Conservation (phyloP, 1,140 invertebrate species). For the Rhopalosiphum padi region DNA sequence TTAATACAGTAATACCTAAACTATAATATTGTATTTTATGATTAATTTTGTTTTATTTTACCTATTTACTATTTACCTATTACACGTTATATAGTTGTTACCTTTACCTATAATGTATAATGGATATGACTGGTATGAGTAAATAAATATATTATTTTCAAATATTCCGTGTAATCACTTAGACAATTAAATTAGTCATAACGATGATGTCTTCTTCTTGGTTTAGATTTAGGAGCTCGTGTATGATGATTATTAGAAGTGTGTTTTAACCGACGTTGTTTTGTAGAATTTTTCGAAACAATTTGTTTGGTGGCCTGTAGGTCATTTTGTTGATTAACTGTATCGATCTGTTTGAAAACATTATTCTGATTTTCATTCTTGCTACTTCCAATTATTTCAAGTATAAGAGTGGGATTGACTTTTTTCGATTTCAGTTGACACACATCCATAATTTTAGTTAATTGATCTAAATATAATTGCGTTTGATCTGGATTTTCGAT, state of each 20-base stretch:
- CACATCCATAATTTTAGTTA: slow-evolving; percentile 45
- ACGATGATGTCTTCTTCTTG: not conserved
- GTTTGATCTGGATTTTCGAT: not conserved
- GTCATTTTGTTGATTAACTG: not conserved
- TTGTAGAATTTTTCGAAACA: not conserved
- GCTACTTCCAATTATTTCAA: not conserved
- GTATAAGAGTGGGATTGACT: not conserved
- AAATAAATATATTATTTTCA: not conserved
- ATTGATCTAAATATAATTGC: slow-evolving; percentile 24
- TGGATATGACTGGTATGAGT: not conserved
- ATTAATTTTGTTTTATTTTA: no score
- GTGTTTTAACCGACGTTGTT: not conserved
- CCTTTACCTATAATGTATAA: no score
- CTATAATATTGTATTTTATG: no score
- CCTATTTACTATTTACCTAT: no score
- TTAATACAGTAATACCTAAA: no score
- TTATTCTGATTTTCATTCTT: not conserved
- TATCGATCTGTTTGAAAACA: not conserved
- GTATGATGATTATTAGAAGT: not conserved
- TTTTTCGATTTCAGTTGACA: slow-evolving; percentile 19
- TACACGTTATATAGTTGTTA: no score
- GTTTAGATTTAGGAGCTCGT: not conserved
- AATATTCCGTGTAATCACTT: not conserved
- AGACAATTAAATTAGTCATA: not conserved
- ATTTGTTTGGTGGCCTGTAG: not conserved